phyloP scores from a whole-genome alignment of 2,888 invertebrate genomes.

The Caenorhabditis drosophilae region DNA sequence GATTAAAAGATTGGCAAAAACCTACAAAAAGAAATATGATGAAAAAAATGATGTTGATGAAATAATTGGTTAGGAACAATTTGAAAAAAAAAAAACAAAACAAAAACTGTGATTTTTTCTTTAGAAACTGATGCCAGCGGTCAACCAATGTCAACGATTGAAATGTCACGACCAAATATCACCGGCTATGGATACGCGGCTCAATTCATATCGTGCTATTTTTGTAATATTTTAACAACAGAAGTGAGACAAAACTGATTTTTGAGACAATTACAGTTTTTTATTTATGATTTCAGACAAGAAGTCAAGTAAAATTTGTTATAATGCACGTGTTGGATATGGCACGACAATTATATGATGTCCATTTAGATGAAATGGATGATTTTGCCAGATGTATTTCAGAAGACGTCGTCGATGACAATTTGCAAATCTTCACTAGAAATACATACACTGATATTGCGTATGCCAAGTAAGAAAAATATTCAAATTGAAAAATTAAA shows the following conservation, averaged over 20 bases:
- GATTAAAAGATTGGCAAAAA: background rate
- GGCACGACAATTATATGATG: slow-evolving; percentile 15
- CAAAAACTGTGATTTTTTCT: background rate
- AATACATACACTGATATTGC: background rate
- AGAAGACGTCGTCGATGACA: slow-evolving; percentile 4
- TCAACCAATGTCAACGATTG: background rate
- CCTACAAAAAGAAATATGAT: background rate
- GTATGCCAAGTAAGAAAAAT: background rate
- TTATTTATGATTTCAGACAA: background rate
- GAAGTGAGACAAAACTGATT: background rate
- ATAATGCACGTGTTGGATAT: slow-evolving; percentile 11
- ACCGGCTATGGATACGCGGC: slow-evolving; percentile 12
- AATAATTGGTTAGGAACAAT: slow-evolving; percentile 1
- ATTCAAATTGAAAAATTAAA: no score
- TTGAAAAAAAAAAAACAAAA: background rate
- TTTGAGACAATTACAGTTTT: background rate
- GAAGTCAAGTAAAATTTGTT: background rate
- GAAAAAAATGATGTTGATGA: background rate
- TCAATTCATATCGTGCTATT: background rate
- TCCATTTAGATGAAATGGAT: slow-evolving; percentile 13
- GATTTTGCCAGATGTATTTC: slow-evolving; percentile 10
- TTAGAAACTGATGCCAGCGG: background rate
- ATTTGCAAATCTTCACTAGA: background rate
- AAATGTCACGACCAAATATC: background rate
- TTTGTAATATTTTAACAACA: background rate